Evolutionary conservation across 2,113 vertebrate genomes (phyloP).

Genomic region (Mesembrinibis cayennensis): DNA sequence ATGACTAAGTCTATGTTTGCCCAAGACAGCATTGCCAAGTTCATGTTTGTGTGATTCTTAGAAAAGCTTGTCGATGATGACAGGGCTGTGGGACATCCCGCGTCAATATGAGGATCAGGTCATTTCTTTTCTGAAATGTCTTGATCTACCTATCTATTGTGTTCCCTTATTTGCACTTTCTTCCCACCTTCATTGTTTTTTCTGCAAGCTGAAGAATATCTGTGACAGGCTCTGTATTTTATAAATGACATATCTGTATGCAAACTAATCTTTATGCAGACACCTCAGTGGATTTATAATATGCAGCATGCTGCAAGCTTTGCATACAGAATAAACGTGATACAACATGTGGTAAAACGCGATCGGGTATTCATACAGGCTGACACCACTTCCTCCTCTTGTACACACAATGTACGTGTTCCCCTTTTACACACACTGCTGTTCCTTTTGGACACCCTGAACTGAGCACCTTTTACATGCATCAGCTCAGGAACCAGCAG

Average conservation of each 20-base stretch:
- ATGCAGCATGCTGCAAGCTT: background rate
- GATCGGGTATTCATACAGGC: rapidly evolving
- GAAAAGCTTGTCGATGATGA: background rate
- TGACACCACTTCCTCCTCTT: background rate
- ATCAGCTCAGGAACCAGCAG: rapidly evolving
- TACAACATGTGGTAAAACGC: rapidly evolving
- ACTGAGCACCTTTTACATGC: background rate
- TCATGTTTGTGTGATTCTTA: background rate
- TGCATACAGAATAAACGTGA: background rate
- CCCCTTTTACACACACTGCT: background rate
- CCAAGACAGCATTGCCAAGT: background rate
- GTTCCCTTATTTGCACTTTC: background rate
- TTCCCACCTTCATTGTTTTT: background rate
- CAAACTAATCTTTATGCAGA: background rate
- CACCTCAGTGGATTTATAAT: background rate
- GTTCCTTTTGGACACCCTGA: background rate
- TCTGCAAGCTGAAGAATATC: background rate
- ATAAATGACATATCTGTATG: background rate
- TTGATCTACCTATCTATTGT: background rate
- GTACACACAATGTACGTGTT: rapidly evolving
- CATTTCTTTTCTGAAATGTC: background rate
- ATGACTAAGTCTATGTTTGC: background rate
- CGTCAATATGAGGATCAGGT: background rate
- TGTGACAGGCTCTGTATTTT: background rate
- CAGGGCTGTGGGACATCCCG: background rate